Conservation (phyloP, 2,888 invertebrate species). For the Blastobasis lacticolella region DNA sequence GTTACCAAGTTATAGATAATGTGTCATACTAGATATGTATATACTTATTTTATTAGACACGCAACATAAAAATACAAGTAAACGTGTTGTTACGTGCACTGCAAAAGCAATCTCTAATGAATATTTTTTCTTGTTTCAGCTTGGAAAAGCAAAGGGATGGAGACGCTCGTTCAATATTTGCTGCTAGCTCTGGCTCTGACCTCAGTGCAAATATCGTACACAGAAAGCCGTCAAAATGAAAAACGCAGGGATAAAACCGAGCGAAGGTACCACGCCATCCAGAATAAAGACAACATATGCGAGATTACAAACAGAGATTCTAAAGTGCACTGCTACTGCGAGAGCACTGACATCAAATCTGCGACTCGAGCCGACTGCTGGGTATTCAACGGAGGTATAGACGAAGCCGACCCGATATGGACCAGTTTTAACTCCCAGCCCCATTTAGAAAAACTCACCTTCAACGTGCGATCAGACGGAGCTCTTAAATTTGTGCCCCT, state of each 20-base stretch:
- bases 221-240: conserved; percentile 69
- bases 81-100: conserved; percentile 7
- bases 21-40: not conserved
- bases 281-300: conserved; percentile 72
- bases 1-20: not conserved
- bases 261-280: conserved; percentile 50
- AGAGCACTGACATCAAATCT: conserved; percentile 65
- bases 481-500: conserved; percentile 82
- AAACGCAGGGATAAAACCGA: conserved; percentile 70
- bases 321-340: conserved; percentile 80
- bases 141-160: conserved; percentile 47
- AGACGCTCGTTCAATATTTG: conserved; percentile 67
- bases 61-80: not conserved
- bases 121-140: conserved; percentile 49
- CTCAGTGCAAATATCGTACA: conserved; percentile 69
- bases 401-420: conserved; percentile 82
- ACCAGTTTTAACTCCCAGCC: conserved; percentile 81
- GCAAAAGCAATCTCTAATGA: conserved; percentile 16
- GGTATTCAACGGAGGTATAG: conserved; percentile 81
- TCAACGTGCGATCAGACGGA: conserved; percentile 81
- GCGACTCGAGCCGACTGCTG: conserved; percentile 84
- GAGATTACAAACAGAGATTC: conserved; percentile 69
- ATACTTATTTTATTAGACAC: not conserved
- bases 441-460: conserved; percentile 78
- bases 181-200: conserved; percentile 66